These are phyloP conservation scores for Perca flavescens DNA, from an alignment of 2,113 vertebrate species.

Conservation along the genomic window DNA sequence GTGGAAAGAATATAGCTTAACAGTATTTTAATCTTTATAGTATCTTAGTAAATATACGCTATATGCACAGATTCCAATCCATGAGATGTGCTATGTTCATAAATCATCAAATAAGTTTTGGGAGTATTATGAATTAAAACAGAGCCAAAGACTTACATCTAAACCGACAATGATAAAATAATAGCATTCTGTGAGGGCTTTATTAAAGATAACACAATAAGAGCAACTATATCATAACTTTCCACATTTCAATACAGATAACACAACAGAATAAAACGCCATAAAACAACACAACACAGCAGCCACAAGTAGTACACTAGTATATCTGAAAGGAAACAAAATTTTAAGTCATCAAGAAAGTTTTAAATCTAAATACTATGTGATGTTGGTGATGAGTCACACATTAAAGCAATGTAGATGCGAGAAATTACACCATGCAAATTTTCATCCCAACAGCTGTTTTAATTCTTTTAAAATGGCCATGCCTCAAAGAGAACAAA, in stretches of 20 bases:
- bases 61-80: no score
- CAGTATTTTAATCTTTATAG: not conserved
- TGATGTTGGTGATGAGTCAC: slow-evolving; percentile 35
- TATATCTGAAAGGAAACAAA: not conserved
- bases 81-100: no score
- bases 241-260: not conserved
- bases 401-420: not conserved
- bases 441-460: not conserved
- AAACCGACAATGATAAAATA: not conserved
- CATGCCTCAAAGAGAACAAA: not conserved
- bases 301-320: not conserved
- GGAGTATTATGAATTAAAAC: not conserved
- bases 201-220: not conserved
- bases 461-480: not conserved
- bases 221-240: not conserved
- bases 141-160: not conserved
- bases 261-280: not conserved
- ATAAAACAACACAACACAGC: not conserved
- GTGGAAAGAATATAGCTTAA: not conserved
- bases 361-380: not conserved
- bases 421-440: not conserved
- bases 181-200: not conserved
- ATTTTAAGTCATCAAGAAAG: slow-evolving; percentile 4
- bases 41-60: not conserved
- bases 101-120: not conserved